Base-by-base conservation (phyloP, 2,113 vertebrate genomes). In the Lepisosteus osseus region DNA sequence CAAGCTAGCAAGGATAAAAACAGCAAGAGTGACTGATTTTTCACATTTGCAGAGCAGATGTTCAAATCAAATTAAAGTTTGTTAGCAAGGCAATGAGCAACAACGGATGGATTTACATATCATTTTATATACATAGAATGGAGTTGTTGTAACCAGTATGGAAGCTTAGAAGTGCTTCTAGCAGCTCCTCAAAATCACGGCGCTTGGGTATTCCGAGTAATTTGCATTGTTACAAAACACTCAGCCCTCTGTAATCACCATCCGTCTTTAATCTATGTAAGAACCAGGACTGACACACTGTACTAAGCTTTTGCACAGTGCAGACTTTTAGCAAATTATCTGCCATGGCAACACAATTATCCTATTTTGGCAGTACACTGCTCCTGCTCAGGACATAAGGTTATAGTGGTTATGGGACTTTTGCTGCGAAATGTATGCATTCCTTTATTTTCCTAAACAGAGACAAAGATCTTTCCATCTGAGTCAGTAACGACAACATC, bases 31-130 rank as follows among this genome's bases (percentile, higher is more conserved):
- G 7, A 6, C 13, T 74, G 65, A 70, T 66, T 7, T 3, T 64
- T 55, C 72, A 83, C 85, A 88, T 86, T 88, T 87, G 84, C 68
- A 54, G 61, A 77, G 66, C 84, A 86, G 79, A 87, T 85, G 87
- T 85, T 67, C 57, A 55, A 67, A 76, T 79, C 67, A 47, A 45
- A 72, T 54, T 43, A 66, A 17, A 72, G 75, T 71, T 74, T 68
- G 68, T 79, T 45, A 72, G 43, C 41, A 76, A 44, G 43, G 17
- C 47, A 72, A 51, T 29, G 65, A 65, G 54, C 47, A 67, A 51
- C 42, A 65, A 42, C 41, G 41, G 42, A 66, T 4, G 64, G 15
- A 13, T 45, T 51, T 66, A n/a, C 3, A 5, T 42, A 41, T 29
- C 29, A 29, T 15, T 42, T 47, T 66, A 66, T 42, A 42, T 13